These are phyloP conservation scores for Callipepla squamata DNA, from an alignment of 2,113 vertebrate genomes.

Conservation along the genomic window DNA sequence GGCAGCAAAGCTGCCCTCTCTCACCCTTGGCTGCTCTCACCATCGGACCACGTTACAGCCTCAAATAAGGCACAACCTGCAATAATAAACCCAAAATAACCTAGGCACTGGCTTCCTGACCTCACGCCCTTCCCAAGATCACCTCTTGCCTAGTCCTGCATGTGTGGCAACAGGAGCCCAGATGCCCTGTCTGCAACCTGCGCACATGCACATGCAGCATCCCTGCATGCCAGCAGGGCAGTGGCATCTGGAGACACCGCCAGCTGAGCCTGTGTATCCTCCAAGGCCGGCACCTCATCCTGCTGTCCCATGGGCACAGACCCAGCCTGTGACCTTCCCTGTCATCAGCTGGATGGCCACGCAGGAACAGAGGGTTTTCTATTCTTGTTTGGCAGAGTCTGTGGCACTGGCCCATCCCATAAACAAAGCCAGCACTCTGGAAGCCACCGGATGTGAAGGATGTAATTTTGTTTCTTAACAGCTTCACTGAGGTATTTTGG, in stretches of 20 bases:
- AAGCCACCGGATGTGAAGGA: conserved; percentile 73
- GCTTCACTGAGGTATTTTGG: conserved; percentile 57
- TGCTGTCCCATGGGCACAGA: neutral
- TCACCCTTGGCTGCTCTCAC: conserved; percentile 45
- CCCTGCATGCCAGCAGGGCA: neutral
- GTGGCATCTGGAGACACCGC: neutral
- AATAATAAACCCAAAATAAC: conserved; percentile 57
- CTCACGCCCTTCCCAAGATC: neutral
- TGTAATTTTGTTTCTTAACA: conserved; percentile 80
- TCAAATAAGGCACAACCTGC: conserved; percentile 9
- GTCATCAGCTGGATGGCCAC: conserved; percentile 51
- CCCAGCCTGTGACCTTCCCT: conserved; percentile 55
- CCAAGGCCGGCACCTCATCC: neutral
- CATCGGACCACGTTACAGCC: conserved; percentile 11
- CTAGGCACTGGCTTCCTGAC: neutral
- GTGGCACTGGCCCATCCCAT: conserved; percentile 68
- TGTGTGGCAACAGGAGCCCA: accelerated
- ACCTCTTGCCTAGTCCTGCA: neutral
- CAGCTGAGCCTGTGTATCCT: neutral
- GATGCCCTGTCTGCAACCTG: neutral
- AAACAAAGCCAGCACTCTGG: conserved; percentile 76
- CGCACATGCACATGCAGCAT: accelerated
- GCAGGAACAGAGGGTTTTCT: conserved; percentile 74
- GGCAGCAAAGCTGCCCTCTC: neutral
- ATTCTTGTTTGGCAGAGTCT: conserved; percentile 73